Base-by-base conservation (phyloP, 2,113 vertebrate genomes). In the Microcebus lehilahytsara region DNA sequence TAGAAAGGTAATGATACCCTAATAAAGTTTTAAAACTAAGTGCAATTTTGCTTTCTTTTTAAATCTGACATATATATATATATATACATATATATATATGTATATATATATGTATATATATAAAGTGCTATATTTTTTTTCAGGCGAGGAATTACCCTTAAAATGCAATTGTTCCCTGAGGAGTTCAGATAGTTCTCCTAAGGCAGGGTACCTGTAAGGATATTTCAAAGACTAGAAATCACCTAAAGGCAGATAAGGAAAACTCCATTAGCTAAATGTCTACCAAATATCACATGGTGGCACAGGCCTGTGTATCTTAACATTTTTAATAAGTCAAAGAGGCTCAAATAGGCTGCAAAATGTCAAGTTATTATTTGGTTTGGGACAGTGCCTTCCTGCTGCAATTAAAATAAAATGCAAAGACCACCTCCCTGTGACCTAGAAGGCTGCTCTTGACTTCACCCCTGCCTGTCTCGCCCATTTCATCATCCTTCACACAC, bases 301-400 rank as follows among this genome's bases (percentile, higher is more conserved):
- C 25, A 34, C 1, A 56, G 40, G 40, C 13, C 32, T 58, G 6
- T 78, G 69, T 5, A 30, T 49, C 64, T 42, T 78, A 40, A 89
- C 17, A 74, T 34, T 79, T 88, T 79, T 91, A 53, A 84, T 60
- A 49, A 84, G 49, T n/a, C 46, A n/a, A 74, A 92, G 84, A 85
- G 51, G 91, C n/a, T 62, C 78, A 60, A 2, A 16, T 6, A 32
- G n/a, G 88, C 30, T 62, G 27, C 17, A 25, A 9, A 89, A 67
- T 46, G n/a, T 49, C 83, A 53, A 85, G 62, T 30, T 81, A 2
- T 40, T 27, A 42, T 9, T 27, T 51, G 84, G 53, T 14, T 89
- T 85, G 56, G 37, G 49, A 71, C 89, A 78, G 75, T 17, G 23
- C 51, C 2, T 71, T 81, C 74, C 74, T 92, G 75, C 46, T n/a